A percentile compares a stretch with the other conserved stretches of the same genome.
phyloP scores from a whole-genome alignment of 2,113 vertebrate genomes.

The Microtus pennsylvanicus region DNA sequence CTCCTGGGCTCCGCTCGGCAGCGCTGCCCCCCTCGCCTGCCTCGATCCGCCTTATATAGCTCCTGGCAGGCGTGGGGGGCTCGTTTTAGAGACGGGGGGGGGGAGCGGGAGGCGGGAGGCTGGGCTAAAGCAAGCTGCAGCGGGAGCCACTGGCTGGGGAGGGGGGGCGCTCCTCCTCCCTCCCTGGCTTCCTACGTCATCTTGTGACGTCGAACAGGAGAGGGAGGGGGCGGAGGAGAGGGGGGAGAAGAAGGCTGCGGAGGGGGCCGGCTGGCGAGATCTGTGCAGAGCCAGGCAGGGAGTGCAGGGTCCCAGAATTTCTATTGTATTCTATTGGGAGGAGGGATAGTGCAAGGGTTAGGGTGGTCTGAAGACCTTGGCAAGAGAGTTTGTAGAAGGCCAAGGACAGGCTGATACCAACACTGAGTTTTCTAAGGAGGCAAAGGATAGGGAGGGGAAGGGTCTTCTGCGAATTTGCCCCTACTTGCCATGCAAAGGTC shows the following conservation, averaged over 20 bases:
- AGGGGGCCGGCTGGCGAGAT: slow-evolving; percentile 72
- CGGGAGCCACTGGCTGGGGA: slow-evolving; percentile 69
- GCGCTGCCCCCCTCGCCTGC: slow-evolving; percentile 80
- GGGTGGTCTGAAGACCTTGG: neutral
- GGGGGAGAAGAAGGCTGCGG: slow-evolving; percentile 41
- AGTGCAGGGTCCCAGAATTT: slow-evolving; percentile 3
- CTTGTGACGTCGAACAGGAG: slow-evolving; percentile 77
- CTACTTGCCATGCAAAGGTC: neutral
- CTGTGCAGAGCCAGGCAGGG: slow-evolving; percentile 1
- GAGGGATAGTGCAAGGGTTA: neutral
- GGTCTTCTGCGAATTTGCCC: neutral
- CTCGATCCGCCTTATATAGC: slow-evolving; percentile 80
- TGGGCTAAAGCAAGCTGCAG: slow-evolving; percentile 76
- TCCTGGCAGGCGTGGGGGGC: slow-evolving; percentile 81
- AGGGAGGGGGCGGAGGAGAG: slow-evolving; percentile 65
- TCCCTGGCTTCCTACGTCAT: slow-evolving; percentile 79
- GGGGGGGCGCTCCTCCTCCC: slow-evolving; percentile 75
- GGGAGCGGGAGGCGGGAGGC: slow-evolving; percentile 68
- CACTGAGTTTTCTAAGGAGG: neutral
- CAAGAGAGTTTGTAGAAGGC: neutral
- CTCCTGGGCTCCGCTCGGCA: slow-evolving; percentile 80
- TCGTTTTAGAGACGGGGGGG: slow-evolving; percentile 69
- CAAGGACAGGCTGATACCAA: neutral
- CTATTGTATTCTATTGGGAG: neutral
- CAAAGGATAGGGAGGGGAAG: neutral